These are phyloP conservation scores for Heterohyrax brucei DNA, from an alignment of 2,797 vertebrate species.

Conservation along the genomic window DNA sequence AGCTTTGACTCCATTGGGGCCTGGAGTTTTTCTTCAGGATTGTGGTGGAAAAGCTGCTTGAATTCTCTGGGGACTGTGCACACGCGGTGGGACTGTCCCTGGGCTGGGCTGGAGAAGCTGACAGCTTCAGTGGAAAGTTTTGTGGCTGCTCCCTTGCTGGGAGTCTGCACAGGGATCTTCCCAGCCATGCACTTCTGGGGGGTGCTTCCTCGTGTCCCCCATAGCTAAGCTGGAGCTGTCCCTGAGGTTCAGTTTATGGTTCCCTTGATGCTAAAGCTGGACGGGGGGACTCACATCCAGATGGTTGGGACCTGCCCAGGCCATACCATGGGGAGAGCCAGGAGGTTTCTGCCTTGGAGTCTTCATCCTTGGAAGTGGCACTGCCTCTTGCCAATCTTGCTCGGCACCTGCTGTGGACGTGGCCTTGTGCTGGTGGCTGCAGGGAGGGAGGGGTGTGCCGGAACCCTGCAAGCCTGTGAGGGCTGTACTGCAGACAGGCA, in stretches of 20 bases:
- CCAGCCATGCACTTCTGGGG: background rate
- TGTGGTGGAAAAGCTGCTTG: no score
- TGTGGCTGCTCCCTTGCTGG: no score
- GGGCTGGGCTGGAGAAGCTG: fast-evolving
- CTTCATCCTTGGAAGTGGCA: background rate
- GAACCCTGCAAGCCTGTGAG: background rate
- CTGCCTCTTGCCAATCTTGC: no score
- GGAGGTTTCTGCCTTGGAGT: background rate
- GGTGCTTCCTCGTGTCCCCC: fast-evolving
- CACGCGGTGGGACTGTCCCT: background rate
- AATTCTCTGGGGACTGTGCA: no score
- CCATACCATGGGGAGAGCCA: background rate
- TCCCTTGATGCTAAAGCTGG: background rate
- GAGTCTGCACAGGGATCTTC: no score
- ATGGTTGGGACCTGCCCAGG: background rate
- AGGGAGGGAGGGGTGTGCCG: background rate
- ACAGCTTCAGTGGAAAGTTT: background rate
- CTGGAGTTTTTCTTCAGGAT: background rate
- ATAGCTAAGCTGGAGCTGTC: background rate
- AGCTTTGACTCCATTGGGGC: background rate
- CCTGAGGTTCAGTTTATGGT: background rate
- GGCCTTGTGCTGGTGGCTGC: background rate
- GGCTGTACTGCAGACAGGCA: background rate
- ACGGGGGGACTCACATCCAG: background rate
- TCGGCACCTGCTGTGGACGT: background rate